phyloP scores from a whole-genome alignment of 92 coral and sea anemone species.

The Zoanthus sociatus region DNA sequence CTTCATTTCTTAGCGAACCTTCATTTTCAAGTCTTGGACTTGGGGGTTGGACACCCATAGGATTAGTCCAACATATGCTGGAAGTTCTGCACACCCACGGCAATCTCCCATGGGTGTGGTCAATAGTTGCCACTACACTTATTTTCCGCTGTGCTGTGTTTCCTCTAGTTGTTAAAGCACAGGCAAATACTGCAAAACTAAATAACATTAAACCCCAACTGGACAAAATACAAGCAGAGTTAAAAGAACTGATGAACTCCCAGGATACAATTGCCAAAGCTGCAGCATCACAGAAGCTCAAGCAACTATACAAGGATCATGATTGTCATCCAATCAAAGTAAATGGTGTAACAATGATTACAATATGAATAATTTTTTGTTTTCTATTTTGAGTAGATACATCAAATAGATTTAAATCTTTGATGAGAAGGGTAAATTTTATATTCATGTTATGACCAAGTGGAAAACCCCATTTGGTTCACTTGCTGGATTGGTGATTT shows the following conservation, averaged over 20 bases:
- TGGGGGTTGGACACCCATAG: slow-evolving; percentile 86
- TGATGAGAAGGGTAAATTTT: background rate
- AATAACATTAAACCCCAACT: slow-evolving; percentile 93
- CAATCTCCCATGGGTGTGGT: slow-evolving; percentile 88
- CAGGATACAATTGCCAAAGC: slow-evolving; percentile 82
- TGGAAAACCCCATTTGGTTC: background rate
- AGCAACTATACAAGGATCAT: slow-evolving; percentile 85
- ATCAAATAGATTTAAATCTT: background rate
- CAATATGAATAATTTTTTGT: background rate
- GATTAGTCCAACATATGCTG: slow-evolving; percentile 86
- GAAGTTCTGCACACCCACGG: slow-evolving; percentile 78
- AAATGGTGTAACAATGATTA: background rate
- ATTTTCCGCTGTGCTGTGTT: slow-evolving; percentile 77
- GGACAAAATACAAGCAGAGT: slow-evolving; percentile 79
- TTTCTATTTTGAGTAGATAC: background rate
- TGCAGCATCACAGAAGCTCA: slow-evolving; percentile 71
- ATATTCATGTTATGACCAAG: background rate
- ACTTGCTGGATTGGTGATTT: background rate
- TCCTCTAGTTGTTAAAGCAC: slow-evolving; percentile 88
- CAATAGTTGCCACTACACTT: slow-evolving; percentile 83
- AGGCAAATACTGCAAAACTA: slow-evolving; percentile 92
- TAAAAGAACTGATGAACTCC: slow-evolving; percentile 87
- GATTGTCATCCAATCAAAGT: slow-evolving; percentile 96
- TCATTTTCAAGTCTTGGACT: slow-evolving; percentile 82
- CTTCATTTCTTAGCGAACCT: slow-evolving; percentile 76